Evolutionary conservation across 2,113 vertebrate genomes (phyloP).

Genomic region (Proterorhinus semilunaris): DNA sequence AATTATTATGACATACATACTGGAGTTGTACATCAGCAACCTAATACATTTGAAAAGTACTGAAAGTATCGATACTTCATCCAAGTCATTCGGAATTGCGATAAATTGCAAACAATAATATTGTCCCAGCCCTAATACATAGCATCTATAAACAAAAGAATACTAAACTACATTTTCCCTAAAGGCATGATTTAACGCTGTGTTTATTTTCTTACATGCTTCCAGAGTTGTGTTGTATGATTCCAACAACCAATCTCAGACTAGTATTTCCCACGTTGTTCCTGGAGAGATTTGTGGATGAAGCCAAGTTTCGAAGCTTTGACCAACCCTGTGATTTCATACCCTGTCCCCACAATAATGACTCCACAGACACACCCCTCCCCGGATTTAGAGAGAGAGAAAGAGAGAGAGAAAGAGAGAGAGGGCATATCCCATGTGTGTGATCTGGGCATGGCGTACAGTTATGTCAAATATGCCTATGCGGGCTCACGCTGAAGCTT

Average conservation of each 20-base stretch:
- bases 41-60: too few relatives aligned
- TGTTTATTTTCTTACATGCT: slow-evolving; percentile 7
- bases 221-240: too few relatives aligned
- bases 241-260: background rate
- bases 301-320: slow-evolving; percentile 45
- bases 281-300: slow-evolving; percentile 28
- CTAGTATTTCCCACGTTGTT: slow-evolving; percentile 28
- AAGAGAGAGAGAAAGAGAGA: slow-evolving; percentile 11
- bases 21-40: too few relatives aligned
- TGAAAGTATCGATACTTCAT: too few relatives aligned
- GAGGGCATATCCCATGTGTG: slow-evolving; percentile 35
- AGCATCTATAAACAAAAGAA: too few relatives aligned
- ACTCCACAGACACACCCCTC: slow-evolving; percentile 48
- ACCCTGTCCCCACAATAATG: slow-evolving; percentile 48
- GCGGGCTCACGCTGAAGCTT: slow-evolving; percentile 66
- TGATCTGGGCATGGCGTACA: slow-evolving; percentile 65
- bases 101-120: too few relatives aligned
- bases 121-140: too few relatives aligned
- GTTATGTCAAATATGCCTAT: slow-evolving; percentile 70
- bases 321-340: slow-evolving; percentile 51
- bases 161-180: too few relatives aligned
- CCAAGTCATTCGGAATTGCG: too few relatives aligned
- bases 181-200: slow-evolving; percentile 4
- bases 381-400: slow-evolving; percentile 49
- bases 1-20: too few relatives aligned